Conservation (phyloP, 2,888 invertebrate species). For the Lamellibrachia columna region DNA sequence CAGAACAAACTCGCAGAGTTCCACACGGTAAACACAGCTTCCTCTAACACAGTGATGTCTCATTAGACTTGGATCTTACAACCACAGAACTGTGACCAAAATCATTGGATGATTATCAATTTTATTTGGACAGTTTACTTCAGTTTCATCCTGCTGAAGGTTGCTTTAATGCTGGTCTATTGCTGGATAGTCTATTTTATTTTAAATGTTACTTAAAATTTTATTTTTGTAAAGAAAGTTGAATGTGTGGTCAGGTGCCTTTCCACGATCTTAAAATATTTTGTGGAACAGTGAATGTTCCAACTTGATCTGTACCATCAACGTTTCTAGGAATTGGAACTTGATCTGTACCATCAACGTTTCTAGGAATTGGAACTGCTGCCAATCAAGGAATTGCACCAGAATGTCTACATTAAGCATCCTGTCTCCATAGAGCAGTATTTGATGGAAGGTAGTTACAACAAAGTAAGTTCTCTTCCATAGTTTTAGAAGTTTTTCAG, state of each 20-base stretch:
- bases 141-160: not conserved
- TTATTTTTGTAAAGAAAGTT: not conserved
- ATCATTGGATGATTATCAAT: not conserved
- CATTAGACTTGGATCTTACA: not conserved
- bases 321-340: constrained; percentile 75
- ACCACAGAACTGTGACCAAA: not conserved
- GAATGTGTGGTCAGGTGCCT: not conserved
- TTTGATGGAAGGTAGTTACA: constrained; percentile 99
- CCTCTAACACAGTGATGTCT: not conserved
- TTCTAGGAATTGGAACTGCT: constrained; percentile 81
- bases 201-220: not conserved
- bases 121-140: not conserved
- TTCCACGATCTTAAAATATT: not conserved
- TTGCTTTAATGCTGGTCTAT: not conserved
- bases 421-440: constrained; percentile 96
- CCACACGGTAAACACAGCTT: constrained; percentile 76
- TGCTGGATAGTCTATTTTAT: not conserved
- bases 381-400: constrained; percentile 89
- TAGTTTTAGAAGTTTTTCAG: not conserved
- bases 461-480: constrained; percentile 75
- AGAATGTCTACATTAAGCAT: constrained; percentile 92
- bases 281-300: not conserved
- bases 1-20: constrained; percentile 98
- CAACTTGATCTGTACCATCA: not conserved
- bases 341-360: constrained; percentile 61